These are phyloP conservation scores for Eonycteris spelaea DNA, from an alignment of 2,113 vertebrate genomes.

Conservation along the genomic window DNA sequence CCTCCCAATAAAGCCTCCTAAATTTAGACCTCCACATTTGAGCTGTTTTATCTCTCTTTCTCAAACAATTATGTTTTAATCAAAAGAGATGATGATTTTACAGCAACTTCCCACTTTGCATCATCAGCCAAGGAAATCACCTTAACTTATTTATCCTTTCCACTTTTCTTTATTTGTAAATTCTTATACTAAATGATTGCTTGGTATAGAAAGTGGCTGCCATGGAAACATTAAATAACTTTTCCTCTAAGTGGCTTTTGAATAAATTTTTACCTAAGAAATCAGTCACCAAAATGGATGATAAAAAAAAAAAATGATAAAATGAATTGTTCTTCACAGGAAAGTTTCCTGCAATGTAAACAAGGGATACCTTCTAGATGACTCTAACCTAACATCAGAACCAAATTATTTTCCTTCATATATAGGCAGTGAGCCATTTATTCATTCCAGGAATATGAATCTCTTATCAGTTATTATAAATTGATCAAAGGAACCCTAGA, in stretches of 20 bases:
- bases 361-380: fast-evolving
- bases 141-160: neutral
- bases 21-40: conserved; percentile 37
- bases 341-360: neutral
- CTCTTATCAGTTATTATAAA: neutral
- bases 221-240: neutral
- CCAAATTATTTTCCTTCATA: neutral
- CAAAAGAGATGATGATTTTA: neutral
- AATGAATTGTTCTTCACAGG: neutral
- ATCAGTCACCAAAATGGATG: neutral
- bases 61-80: conserved; percentile 61
- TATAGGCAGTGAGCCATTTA: neutral
- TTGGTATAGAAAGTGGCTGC: neutral
- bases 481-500: neutral
- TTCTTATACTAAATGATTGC: neutral
- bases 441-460: conserved; percentile 35
- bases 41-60: neutral
- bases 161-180: neutral
- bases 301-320: neutral
- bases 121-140: neutral
- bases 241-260: neutral
- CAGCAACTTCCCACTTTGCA: neutral
- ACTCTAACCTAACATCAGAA: neutral
- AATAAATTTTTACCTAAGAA: neutral
- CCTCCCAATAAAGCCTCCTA: neutral